These are phyloP conservation scores for Rhopalosiphum padi DNA, from an alignment of 1,140 invertebrate genomes.

Conservation along the genomic window DNA sequence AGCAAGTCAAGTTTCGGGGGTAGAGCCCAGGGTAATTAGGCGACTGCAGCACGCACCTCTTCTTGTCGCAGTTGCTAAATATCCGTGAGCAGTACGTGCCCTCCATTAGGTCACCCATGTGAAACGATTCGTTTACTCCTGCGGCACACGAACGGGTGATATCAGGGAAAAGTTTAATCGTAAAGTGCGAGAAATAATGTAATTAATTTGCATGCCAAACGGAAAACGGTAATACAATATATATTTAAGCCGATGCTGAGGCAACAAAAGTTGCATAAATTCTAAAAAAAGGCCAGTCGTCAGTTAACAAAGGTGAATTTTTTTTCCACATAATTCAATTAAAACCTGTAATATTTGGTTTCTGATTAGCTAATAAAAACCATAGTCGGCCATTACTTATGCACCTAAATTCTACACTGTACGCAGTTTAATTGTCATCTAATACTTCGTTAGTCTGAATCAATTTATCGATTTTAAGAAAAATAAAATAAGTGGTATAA, in stretches of 20 bases:
- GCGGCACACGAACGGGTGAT: not conserved
- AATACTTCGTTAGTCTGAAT: not conserved
- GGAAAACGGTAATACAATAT: no score
- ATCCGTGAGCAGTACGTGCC: conserved; percentile 89
- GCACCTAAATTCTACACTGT: not conserved
- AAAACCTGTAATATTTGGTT: not conserved
- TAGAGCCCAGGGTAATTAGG: conserved; percentile 92
- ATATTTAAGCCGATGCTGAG: no score
- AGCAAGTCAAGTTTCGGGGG: conserved; percentile 87
- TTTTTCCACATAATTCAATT: not conserved
- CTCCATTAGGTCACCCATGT: conserved; percentile 83
- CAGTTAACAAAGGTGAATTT: not conserved
- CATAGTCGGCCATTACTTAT: not conserved
- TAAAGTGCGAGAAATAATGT: not conserved
- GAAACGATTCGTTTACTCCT: conserved; percentile 64
- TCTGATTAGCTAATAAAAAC: not conserved
- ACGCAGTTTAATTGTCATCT: not conserved
- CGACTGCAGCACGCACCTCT: conserved; percentile 84
- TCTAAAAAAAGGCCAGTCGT: not conserved
- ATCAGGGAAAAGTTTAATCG: not conserved
- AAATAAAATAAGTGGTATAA: not conserved
- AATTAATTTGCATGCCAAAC: no score
- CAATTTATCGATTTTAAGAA: not conserved
- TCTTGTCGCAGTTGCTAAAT: conserved; percentile 87
- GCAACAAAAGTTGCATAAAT: not conserved